Percentiles rank a stretch among this genome's conserved stretches.
Conservation (phyloP, 2,888 invertebrate genomes). For the Coecobrya sp. region DNA sequence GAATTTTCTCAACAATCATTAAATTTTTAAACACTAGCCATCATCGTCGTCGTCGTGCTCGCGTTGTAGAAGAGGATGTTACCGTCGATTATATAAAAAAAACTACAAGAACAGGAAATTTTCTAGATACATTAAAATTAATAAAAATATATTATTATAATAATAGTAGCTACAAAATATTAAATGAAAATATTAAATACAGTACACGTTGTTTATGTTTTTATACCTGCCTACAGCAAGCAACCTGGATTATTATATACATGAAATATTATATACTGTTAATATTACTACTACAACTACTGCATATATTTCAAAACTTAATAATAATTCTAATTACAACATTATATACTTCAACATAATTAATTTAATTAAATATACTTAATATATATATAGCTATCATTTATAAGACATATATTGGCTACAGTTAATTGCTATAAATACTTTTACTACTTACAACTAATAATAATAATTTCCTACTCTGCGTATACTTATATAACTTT, state of each 20-base stretch:
- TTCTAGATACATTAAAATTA: slow-evolving; percentile 69
- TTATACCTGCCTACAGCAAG: slow-evolving; percentile 82
- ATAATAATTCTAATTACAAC: background rate
- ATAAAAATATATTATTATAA: slow-evolving; percentile 34
- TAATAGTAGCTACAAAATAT: slow-evolving; percentile 32
- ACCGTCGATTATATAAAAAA: slow-evolving; percentile 80
- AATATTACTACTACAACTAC: slow-evolving; percentile 1
- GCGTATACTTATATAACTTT: slow-evolving; percentile 26
- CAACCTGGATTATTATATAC: slow-evolving; percentile 80
- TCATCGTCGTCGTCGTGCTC: slow-evolving; percentile 61
- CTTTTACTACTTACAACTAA: background rate
- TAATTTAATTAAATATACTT: slow-evolving; percentile 37
- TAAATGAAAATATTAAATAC: slow-evolving; percentile 57
- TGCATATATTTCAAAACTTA: background rate
- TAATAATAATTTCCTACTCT: background rate
- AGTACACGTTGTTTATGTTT: slow-evolving; percentile 82
- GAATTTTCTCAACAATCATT: slow-evolving; percentile 64
- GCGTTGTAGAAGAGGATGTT: slow-evolving; percentile 78
- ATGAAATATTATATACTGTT: background rate
- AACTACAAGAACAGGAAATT: slow-evolving; percentile 61
- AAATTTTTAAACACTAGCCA: slow-evolving; percentile 57
- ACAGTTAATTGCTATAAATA: slow-evolving; percentile 28
- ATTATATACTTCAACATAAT: slow-evolving; percentile 48
- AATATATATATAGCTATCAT: too few species aligned
- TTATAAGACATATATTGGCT: slow-evolving; percentile 24